A percentile compares a stretch with the other conserved stretches of the same genome.
phyloP scores from a whole-genome alignment of 2,113 vertebrate genomes.

The Echinops telfairi region DNA sequence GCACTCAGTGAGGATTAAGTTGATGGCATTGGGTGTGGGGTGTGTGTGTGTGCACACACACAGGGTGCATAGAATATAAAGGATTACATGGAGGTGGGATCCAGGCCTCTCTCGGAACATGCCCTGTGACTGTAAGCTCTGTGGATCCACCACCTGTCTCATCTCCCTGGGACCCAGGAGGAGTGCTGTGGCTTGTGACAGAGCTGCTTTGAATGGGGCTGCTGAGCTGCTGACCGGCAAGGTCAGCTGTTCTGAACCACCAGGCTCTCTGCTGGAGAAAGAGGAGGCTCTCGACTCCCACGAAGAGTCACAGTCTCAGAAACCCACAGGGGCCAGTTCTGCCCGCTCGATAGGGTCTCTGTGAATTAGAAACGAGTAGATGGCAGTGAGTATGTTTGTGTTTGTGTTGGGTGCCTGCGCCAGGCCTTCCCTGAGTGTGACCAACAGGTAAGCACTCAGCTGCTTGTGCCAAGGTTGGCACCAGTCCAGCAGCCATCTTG shows the following conservation, averaged over 20 bases:
- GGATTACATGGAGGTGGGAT: not conserved
- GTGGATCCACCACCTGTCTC: not conserved
- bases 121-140: not conserved
- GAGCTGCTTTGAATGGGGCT: constrained; percentile 20
- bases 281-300: too few relatives aligned
- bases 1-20: too few relatives aligned
- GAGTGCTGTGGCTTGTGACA: constrained; percentile 37
- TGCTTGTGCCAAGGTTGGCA: not conserved
- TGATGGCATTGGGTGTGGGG: too few relatives aligned
- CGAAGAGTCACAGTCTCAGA: too few relatives aligned
- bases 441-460: not conserved
- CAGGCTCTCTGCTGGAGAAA: too few relatives aligned
- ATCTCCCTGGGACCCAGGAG: not conserved
- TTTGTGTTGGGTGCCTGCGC: too few relatives aligned
- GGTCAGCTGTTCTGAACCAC: too few relatives aligned
- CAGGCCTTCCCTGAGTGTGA: not conserved
- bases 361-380: too few relatives aligned
- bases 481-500: not conserved
- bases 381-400: too few relatives aligned
- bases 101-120: not conserved
- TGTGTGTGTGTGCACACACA: not conserved
- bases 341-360: too few relatives aligned
- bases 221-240: too few relatives aligned
- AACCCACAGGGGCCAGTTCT: too few relatives aligned
- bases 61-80: not conserved